phyloP scores from a whole-genome alignment of 2,797 vertebrate genomes.

The Melanotaenia parkinsoni region DNA sequence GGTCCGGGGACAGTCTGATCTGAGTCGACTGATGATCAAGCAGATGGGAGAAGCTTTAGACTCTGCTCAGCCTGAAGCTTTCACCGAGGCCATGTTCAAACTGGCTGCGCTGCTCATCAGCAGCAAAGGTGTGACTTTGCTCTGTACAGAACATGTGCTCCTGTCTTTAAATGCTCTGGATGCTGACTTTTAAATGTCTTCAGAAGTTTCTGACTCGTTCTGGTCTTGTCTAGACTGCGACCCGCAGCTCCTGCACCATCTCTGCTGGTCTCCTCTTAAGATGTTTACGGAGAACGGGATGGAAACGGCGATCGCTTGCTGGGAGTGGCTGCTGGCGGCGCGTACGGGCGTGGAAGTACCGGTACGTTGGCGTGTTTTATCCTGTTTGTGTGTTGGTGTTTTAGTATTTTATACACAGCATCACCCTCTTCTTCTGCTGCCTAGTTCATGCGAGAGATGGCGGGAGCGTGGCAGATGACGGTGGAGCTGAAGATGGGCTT shows the following conservation, averaged over 20 bases:
- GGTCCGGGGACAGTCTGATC: conserved; percentile 88
- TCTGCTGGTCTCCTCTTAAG: conserved; percentile 95
- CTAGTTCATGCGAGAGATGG: conserved; percentile 98
- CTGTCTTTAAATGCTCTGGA: neutral
- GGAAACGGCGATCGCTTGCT: conserved; percentile 96
- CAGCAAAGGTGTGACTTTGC: conserved; percentile 84
- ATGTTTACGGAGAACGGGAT: conserved; percentile 97
- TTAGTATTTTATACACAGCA: too few species aligned
- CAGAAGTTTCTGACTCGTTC: neutral
- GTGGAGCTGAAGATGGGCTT: conserved; percentile 94
- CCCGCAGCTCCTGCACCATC: conserved; percentile 92
- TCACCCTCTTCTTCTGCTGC: neutral
- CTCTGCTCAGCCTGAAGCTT: conserved; percentile 83
- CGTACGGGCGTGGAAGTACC: conserved; percentile 94
- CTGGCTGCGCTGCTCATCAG: conserved; percentile 94
- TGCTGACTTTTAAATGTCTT: too few species aligned
- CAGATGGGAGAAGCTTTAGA: conserved; percentile 89
- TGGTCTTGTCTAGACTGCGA: conserved; percentile 85
- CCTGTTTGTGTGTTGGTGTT: too few species aligned
- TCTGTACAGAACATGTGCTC: neutral
- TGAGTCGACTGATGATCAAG: conserved; percentile 91
- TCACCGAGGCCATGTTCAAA: conserved; percentile 97
- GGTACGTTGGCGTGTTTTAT: conserved; percentile 64
- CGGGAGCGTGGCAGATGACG: conserved; percentile 97
- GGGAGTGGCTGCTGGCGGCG: conserved; percentile 97